These are phyloP conservation scores for Butorides virescens DNA, from an alignment of 2,113 vertebrate genomes.

Conservation along the genomic window DNA sequence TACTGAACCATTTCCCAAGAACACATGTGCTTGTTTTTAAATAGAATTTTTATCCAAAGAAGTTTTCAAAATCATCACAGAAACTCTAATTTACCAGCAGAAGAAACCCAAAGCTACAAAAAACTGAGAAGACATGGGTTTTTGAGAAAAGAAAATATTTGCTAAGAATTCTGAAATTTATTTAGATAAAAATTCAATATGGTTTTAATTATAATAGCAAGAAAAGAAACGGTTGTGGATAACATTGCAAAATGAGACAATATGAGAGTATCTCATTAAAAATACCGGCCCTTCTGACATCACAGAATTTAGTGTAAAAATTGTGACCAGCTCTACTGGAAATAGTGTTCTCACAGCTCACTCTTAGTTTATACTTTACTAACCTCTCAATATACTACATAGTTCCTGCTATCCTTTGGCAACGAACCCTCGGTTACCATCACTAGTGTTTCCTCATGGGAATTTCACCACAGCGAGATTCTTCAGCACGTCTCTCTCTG, in stretches of 20 bases:
- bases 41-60: neutral
- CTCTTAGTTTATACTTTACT: neutral
- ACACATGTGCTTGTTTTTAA: neutral
- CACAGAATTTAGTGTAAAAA: neutral
- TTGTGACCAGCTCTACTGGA: neutral
- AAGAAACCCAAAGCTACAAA: neutral
- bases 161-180: constrained; percentile 1
- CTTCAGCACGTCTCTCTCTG: neutral
- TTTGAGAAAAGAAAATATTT: constrained; percentile 3
- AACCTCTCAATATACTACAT: neutral
- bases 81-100: neutral
- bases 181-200: constrained; percentile 20
- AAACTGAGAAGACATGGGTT: neutral
- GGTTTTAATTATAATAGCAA: neutral
- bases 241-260: neutral
- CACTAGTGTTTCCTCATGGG: neutral
- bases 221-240: neutral
- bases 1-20: neutral
- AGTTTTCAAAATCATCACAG: neutral
- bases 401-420: neutral
- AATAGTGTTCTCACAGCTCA: constrained; percentile 23
- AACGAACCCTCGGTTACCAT: neutral
- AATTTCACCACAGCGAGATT: neutral
- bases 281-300: neutral
- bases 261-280: neutral